Percentiles rank a stretch among this genome's conserved stretches.
These are phyloP conservation scores for Ennomos fuscantarius DNA, from an alignment of 2,888 invertebrate genomes.

Conservation along the genomic window DNA sequence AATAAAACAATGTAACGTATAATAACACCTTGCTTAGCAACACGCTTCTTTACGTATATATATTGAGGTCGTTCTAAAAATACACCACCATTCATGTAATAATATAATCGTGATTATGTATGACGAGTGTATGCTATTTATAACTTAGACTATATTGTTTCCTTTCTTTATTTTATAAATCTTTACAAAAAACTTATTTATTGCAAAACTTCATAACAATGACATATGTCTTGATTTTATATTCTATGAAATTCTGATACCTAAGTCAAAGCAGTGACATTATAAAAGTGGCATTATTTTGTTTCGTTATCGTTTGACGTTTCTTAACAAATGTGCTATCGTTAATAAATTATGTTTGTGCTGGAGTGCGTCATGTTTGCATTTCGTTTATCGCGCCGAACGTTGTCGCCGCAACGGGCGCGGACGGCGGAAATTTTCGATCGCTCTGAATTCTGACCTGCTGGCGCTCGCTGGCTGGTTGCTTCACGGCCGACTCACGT, in stretches of 20 bases:
- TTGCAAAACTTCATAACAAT: background rate
- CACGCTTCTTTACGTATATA: constrained; percentile 20
- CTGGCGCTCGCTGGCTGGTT: constrained; percentile 55
- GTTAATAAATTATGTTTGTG: constrained; percentile 35
- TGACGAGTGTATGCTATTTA: constrained; percentile 16
- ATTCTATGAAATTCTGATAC: constrained; percentile 7
- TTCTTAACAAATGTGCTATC: constrained; percentile 32
- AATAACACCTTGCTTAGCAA: constrained; percentile 21
- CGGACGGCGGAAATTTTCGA: constrained; percentile 63
- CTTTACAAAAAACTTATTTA: too few relatives aligned
- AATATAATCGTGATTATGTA: constrained; percentile 15
- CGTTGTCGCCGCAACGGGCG: constrained; percentile 42
- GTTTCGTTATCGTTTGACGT: constrained; percentile 17
- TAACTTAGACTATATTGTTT: background rate
- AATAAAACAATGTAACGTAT: constrained; percentile 45
- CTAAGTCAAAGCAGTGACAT: constrained; percentile 2
- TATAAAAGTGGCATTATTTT: constrained; percentile 11
- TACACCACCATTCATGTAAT: constrained; percentile 18
- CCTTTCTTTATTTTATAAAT: too few relatives aligned
- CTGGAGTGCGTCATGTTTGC: constrained; percentile 58
- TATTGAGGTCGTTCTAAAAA: constrained; percentile 20
- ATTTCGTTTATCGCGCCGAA: constrained; percentile 62
- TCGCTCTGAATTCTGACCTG: constrained; percentile 50
- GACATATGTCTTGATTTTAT: constrained; percentile 2
- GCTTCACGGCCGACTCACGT: constrained; percentile 43